A percentile compares a stretch with the other conserved stretches of the same genome.
Conservation (phyloP, 2,797 vertebrate species). For the Rousettus madagascariensis region DNA sequence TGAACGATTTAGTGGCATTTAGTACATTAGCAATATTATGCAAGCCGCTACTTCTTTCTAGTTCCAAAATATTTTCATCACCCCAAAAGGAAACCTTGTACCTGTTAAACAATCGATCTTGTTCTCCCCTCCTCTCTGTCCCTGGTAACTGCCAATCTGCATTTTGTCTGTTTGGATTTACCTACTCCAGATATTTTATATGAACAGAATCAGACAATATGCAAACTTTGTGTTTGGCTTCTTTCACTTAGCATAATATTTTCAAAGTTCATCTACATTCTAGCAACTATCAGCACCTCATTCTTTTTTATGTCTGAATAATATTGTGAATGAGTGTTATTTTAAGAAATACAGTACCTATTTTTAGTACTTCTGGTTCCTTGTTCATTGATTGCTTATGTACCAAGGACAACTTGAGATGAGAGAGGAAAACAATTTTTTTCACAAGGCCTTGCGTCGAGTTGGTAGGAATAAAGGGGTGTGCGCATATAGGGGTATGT, state of each 20-base stretch:
- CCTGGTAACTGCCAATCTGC: neutral
- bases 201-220: neutral
- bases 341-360: neutral
- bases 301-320: neutral
- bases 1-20: neutral
- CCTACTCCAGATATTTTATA: neutral
- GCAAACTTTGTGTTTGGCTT: neutral
- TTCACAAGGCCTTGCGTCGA: neutral
- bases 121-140: neutral
- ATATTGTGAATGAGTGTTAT: neutral
- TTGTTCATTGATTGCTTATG: neutral
- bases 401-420: neutral
- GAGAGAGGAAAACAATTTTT: neutral
- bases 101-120: neutral
- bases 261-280: neutral
- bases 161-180: neutral
- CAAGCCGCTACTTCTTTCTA: neutral
- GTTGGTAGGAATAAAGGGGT: neutral
- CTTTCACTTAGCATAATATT: neutral
- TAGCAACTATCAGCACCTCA: neutral
- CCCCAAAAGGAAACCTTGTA: neutral
- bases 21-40: neutral
- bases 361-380: conserved; percentile 13
- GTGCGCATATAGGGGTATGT: neutral
- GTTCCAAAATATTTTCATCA: neutral